Conservation (phyloP, 2,888 invertebrate genomes). For the Cloeon dipterum region DNA sequence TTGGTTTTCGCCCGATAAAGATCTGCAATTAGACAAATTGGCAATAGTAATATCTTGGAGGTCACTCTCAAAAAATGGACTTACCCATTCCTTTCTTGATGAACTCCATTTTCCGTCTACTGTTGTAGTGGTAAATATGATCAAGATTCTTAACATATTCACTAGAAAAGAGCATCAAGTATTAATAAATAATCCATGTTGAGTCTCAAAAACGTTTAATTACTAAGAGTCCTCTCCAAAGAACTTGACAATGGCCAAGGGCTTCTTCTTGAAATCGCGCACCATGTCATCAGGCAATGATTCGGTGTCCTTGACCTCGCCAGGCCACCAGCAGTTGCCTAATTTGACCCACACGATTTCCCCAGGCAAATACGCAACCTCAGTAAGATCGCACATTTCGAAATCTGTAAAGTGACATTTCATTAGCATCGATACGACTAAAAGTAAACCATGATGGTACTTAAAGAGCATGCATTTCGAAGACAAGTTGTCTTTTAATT, state of each 20-base stretch:
- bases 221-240: constrained; percentile 67
- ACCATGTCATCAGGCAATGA: constrained; percentile 43
- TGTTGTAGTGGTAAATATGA: constrained; percentile 53
- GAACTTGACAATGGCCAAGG: constrained; percentile 65
- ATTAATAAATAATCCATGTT: neutral
- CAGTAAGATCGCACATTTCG: constrained; percentile 42
- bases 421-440: too few species aligned
- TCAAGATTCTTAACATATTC: constrained; percentile 52
- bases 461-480: too few species aligned
- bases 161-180: constrained; percentile 26
- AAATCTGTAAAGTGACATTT: too few species aligned
- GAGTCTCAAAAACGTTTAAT: constrained; percentile 15
- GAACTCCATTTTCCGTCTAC: constrained; percentile 53
- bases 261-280: constrained; percentile 37
- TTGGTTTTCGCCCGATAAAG: constrained; percentile 24
- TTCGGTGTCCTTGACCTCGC: constrained; percentile 39
- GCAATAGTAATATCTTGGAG: neutral
- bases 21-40: constrained; percentile 1
- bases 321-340: constrained; percentile 68
- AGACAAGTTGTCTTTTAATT: too few species aligned
- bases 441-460: too few species aligned
- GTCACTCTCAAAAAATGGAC: too few species aligned
- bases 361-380: constrained; percentile 40
- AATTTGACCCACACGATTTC: constrained; percentile 73
- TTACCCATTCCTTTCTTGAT: constrained; percentile 63